phyloP scores from a whole-genome alignment of 2,888 invertebrate species.

The Lordiphosa fenestrarum region DNA sequence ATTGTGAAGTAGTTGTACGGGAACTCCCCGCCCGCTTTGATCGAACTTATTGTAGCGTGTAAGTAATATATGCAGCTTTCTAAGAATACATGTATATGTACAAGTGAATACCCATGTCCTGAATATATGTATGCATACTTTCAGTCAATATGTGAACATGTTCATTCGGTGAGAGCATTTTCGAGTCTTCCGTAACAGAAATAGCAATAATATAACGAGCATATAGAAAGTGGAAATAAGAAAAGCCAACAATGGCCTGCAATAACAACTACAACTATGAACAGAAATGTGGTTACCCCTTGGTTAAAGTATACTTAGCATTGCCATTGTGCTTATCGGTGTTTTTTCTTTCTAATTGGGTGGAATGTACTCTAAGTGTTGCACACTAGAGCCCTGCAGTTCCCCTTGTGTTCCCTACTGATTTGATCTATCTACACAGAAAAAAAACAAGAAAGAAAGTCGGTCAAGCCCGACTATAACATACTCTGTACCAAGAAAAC shows the following conservation, averaged over 20 bases:
- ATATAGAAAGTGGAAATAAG: slow-evolving; percentile 27
- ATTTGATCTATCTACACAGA: too few species aligned
- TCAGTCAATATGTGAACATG: slow-evolving; percentile 47
- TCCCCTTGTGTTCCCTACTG: too few species aligned
- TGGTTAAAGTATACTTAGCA: too few species aligned
- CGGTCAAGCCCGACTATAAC: too few species aligned
- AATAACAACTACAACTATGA: slow-evolving; percentile 1
- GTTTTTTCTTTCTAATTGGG: too few species aligned
- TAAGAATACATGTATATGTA: slow-evolving; percentile 18
- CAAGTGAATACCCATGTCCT: background rate
- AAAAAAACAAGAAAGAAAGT: too few species aligned
- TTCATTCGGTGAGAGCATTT: slow-evolving; percentile 26
- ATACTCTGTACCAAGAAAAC: too few species aligned
- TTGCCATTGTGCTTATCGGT: too few species aligned
- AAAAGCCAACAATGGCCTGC: background rate
- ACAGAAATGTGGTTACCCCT: too few species aligned
- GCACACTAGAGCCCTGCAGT: too few species aligned
- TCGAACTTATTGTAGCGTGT: slow-evolving; percentile 63
- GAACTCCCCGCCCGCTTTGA: slow-evolving; percentile 41
- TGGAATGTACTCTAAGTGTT: too few species aligned
- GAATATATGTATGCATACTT: slow-evolving; percentile 30
- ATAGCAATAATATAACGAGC: slow-evolving; percentile 51
- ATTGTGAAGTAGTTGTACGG: slow-evolving; percentile 58
- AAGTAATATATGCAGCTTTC: slow-evolving; percentile 61
- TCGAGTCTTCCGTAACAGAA: slow-evolving; percentile 32